These are phyloP conservation scores for Pseudoatta argentina DNA, from an alignment of 1,140 invertebrate genomes.

Conservation along the genomic window DNA sequence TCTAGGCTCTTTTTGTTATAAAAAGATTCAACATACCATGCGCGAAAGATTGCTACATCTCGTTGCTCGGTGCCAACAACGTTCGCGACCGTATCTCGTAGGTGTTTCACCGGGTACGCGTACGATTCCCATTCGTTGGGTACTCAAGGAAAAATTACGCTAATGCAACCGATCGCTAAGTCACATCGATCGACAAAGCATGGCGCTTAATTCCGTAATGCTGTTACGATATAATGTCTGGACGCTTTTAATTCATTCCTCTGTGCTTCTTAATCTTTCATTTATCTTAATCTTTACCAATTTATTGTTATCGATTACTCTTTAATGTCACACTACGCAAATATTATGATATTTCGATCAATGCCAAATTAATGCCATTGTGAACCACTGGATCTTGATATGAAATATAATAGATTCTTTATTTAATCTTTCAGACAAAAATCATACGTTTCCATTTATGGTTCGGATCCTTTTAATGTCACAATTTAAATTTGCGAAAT, in stretches of 20 bases:
- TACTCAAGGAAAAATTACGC: conserved; percentile 49
- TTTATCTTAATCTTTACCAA: not conserved
- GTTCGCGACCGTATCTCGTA: conserved; percentile 36
- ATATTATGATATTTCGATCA: not conserved
- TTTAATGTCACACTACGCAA: not conserved
- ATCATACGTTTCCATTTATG: too few species aligned
- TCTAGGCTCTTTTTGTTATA: conserved; percentile 71
- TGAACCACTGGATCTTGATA: too few species aligned
- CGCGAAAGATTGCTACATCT: conserved; percentile 70
- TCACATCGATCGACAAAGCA: conserved; percentile 53
- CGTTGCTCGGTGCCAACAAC: conserved; percentile 65
- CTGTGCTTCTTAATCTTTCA: not conserved
- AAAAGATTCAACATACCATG: conserved; percentile 67
- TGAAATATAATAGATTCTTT: too few species aligned
- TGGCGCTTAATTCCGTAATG: conserved; percentile 36
- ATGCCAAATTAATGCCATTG: too few species aligned
- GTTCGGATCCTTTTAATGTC: too few species aligned
- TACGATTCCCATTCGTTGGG: conserved; percentile 42
- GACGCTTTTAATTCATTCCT: not conserved
- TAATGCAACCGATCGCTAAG: conserved; percentile 49
- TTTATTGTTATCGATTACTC: conserved; percentile 9
- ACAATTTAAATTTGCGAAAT: too few species aligned
- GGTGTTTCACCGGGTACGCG: conserved; percentile 58
- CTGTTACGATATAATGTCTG: not conserved
- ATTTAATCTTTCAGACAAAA: too few species aligned